A percentile compares a stretch with the other conserved stretches of the same genome.
phyloP scores from a whole-genome alignment of 2,797 vertebrate species.

The Cetoscarus ocellatus region DNA sequence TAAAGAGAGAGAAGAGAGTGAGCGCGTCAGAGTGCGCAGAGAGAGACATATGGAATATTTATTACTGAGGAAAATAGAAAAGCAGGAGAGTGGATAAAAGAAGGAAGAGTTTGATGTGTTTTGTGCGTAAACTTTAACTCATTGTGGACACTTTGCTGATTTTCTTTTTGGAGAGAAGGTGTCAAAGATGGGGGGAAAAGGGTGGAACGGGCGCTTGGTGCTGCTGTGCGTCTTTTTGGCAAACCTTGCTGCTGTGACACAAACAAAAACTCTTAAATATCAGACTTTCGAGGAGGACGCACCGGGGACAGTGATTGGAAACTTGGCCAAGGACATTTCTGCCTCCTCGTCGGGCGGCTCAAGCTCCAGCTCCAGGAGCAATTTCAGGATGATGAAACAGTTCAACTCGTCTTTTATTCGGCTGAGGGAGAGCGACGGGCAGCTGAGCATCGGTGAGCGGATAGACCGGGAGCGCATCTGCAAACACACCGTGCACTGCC shows the following conservation, averaged over 20 bases:
- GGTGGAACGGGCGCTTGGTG: conserved; percentile 70
- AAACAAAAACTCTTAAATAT: conserved; percentile 92
- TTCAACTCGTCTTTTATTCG: conserved; percentile 93
- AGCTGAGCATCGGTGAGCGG: conserved; percentile 92
- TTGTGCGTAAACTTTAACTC: conserved; percentile 43
- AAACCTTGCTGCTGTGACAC: conserved; percentile 64
- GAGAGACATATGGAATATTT: conserved; percentile 73
- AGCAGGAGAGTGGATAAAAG: conserved; percentile 29
- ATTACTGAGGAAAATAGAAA: conserved; percentile 21
- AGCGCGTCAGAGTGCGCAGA: conserved; percentile 70
- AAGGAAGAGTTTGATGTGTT: conserved; percentile 25
- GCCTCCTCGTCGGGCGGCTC: conserved; percentile 61
- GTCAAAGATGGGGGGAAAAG: conserved; percentile 67
- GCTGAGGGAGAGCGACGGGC: conserved; percentile 93
- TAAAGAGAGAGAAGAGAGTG: conserved; percentile 45
- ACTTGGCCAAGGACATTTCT: conserved; percentile 92
- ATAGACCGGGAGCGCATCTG: conserved; percentile 93
- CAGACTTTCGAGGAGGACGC: conserved; percentile 95
- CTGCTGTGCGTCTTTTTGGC: conserved; percentile 67
- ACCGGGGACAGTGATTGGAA: conserved; percentile 94
- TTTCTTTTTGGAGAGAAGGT: conserved; percentile 51
- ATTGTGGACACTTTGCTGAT: conserved; percentile 51
- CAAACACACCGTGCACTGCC: conserved; percentile 87
- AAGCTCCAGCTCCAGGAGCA: conserved; percentile 76
- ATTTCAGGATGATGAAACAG: conserved; percentile 93